phyloP scores from a whole-genome alignment of 2,888 invertebrate genomes.

The Xestia sexstrigata region DNA sequence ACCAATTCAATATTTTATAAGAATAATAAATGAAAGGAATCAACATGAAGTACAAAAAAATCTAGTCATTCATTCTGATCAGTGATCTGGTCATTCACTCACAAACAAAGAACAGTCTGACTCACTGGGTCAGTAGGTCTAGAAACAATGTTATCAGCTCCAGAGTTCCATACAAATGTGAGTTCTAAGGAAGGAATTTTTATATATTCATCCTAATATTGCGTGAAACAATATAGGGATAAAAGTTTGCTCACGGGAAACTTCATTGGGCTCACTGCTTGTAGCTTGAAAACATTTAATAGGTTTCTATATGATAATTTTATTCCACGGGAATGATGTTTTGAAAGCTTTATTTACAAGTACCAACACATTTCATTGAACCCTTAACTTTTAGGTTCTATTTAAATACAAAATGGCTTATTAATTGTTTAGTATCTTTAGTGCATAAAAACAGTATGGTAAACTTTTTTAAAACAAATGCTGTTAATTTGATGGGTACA shows the following conservation, averaged over 20 bases:
- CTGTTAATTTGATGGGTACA: background rate
- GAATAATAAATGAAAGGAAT: background rate
- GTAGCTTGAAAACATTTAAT: background rate
- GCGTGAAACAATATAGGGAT: background rate
- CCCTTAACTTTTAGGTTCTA: background rate
- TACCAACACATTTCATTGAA: background rate
- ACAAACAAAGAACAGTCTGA: background rate
- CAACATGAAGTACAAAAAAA: background rate
- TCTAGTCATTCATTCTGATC: background rate
- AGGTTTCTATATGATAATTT: background rate
- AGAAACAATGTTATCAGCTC: background rate
- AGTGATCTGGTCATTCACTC: background rate
- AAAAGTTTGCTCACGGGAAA: background rate
- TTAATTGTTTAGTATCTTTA: background rate
- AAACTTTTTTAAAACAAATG: background rate
- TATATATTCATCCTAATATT: background rate
- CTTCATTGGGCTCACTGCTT: background rate
- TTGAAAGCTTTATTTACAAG: background rate
- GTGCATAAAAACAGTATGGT: background rate
- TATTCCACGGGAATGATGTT: background rate
- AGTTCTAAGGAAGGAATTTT: background rate
- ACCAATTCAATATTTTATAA: slow-evolving; percentile 35
- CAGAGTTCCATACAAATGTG: background rate
- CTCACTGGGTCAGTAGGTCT: background rate
- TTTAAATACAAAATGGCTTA: background rate